phyloP scores from a whole-genome alignment of 2,888 invertebrate genomes.

The Calliphora vomitoria region DNA sequence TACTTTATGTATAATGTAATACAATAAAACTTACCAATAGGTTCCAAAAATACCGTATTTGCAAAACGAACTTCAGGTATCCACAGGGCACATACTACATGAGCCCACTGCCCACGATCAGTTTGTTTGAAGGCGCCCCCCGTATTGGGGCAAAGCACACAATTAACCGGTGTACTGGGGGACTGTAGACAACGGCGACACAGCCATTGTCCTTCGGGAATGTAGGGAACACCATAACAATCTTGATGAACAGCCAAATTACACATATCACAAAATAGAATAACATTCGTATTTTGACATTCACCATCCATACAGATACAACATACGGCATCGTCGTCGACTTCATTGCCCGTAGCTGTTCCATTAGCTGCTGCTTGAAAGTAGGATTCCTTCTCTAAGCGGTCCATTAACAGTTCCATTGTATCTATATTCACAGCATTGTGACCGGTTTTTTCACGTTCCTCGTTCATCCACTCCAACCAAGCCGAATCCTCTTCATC shows the following conservation, averaged over 20 bases:
- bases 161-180: constrained; percentile 97
- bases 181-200: constrained; percentile 98
- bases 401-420: constrained; percentile 98
- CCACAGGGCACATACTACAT: constrained; percentile 99
- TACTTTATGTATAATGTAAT: too few relatives aligned
- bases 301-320: constrained; percentile 99
- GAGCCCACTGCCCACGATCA: constrained; percentile 97
- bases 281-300: constrained; percentile 99
- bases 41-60: constrained; percentile 98
- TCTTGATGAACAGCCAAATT: constrained; percentile 99
- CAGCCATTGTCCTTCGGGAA: constrained; percentile 99
- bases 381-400: constrained; percentile 98
- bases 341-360: constrained; percentile 90
- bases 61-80: constrained; percentile 99
- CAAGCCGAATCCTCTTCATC: constrained; percentile 99
- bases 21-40: constrained; percentile 88
- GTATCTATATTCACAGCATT: constrained; percentile 93
- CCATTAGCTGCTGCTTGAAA: constrained; percentile 92
- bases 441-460: constrained; percentile 89
- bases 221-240: constrained; percentile 97
- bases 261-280: constrained; percentile 99
- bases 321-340: constrained; percentile 99
- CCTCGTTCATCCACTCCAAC: constrained; percentile 95
- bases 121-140: constrained; percentile 99
- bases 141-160: constrained; percentile 98